These are phyloP conservation scores for Characodon lateralis DNA, from an alignment of 2,797 vertebrate species.

Conservation along the genomic window DNA sequence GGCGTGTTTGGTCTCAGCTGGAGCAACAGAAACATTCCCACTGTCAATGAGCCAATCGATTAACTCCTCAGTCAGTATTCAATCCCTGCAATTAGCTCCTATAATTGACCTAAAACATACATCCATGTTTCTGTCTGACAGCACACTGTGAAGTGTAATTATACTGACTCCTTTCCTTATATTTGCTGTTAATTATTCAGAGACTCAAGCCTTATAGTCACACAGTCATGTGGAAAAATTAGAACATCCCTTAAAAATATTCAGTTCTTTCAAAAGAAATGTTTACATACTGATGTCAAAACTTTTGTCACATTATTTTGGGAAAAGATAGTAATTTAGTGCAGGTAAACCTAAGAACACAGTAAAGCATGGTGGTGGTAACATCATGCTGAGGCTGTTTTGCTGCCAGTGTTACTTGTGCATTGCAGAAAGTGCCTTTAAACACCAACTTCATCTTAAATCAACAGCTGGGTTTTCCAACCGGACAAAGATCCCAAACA, in stretches of 20 bases:
- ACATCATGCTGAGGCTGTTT: background rate
- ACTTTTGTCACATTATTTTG: background rate
- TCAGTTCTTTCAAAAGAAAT: background rate
- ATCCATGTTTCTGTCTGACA: slow-evolving; percentile 9
- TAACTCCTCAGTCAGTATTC: background rate
- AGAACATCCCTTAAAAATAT: background rate
- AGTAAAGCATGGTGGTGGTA: background rate
- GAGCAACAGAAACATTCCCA: slow-evolving; percentile 22
- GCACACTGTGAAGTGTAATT: background rate
- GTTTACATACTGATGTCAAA: too few species aligned
- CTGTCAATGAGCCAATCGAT: slow-evolving; percentile 23
- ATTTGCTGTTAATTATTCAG: background rate
- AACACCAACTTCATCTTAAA: background rate
- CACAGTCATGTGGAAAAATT: background rate
- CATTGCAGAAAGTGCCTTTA: too few species aligned
- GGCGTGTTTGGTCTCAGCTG: slow-evolving; percentile 25
- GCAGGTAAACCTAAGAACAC: background rate
- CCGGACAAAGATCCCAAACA: background rate
- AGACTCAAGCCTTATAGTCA: background rate
- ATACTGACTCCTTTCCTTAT: too few species aligned
- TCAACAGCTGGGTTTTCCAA: background rate
- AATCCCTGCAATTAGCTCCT: slow-evolving; percentile 20
- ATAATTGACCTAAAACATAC: background rate
- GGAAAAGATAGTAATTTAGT: background rate
- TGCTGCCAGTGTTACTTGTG: background rate